A percentile compares a stretch with the other conserved stretches of the same genome.
These are phyloP conservation scores for Emydura subglobosa DNA, from an alignment of 2,113 vertebrate genomes.

Conservation along the genomic window DNA sequence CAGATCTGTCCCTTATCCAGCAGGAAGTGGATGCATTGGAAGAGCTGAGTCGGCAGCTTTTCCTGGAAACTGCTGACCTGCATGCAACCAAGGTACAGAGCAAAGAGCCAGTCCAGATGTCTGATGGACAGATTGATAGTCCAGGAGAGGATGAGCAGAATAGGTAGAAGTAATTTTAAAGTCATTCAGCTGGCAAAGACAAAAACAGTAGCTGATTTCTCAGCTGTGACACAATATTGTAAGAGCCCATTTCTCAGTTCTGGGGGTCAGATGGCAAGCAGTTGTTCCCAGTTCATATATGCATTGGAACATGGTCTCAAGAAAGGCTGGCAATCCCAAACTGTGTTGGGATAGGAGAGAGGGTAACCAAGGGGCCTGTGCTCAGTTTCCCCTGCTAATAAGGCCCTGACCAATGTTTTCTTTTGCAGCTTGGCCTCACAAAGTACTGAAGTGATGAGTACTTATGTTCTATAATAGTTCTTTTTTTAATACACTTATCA, in stretches of 20 bases:
- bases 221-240: neutral
- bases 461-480: neutral
- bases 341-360: neutral
- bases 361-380: neutral
- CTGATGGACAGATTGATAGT: neutral
- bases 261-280: neutral
- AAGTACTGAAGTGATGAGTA: neutral
- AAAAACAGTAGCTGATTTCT: neutral
- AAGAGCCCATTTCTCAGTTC: neutral
- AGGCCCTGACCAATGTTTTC: neutral
- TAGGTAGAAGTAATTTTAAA: neutral
- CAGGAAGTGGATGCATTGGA: constrained; percentile 98
- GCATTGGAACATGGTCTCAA: neutral
- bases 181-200: neutral
- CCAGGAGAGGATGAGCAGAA: neutral
- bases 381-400: neutral
- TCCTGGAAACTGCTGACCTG: constrained; percentile 96
- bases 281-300: neutral
- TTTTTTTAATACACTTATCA: neutral
- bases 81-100: constrained; percentile 93
- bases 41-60: constrained; percentile 96
- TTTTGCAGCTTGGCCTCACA: neutral
- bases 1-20: constrained; percentile 95
- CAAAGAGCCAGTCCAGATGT: neutral
- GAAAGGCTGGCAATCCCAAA: neutral